Conservation (phyloP, 1,140 invertebrate species). For the Radopholus similis region DNA sequence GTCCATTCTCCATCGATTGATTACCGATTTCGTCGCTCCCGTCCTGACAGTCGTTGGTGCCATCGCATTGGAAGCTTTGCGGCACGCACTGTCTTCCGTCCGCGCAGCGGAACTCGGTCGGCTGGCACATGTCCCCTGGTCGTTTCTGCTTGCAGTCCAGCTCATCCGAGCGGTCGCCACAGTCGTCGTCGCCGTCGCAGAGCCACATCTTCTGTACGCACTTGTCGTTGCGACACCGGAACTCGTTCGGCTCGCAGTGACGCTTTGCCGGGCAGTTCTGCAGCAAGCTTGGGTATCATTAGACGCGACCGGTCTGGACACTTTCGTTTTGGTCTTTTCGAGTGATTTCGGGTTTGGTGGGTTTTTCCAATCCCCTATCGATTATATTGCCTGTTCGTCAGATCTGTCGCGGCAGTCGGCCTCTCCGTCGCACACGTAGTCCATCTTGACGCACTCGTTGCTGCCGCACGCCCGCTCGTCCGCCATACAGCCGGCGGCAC, state of each 20-base stretch:
- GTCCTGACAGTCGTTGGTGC: constrained; percentile 73
- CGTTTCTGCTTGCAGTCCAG: constrained; percentile 45
- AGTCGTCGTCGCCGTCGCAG: constrained; percentile 80
- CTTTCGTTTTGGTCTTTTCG: too few relatives aligned
- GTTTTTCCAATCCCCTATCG: not conserved
- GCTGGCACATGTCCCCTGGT: constrained; percentile 70
- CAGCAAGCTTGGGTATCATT: not conserved
- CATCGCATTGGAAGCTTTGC: constrained; percentile 86
- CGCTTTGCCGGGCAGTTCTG: constrained; percentile 53
- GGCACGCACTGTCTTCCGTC: constrained; percentile 81
- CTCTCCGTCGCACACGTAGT: constrained; percentile 75
- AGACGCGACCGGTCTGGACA: not conserved
- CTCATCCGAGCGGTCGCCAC: constrained; percentile 75
- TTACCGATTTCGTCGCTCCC: constrained; percentile 70
- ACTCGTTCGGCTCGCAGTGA: constrained; percentile 85
- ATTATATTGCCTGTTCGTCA: constrained; percentile 66
- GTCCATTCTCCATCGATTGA: not conserved
- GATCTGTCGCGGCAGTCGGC: constrained; percentile 69
- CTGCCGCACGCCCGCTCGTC: constrained; percentile 84
- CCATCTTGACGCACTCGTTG: constrained; percentile 80
- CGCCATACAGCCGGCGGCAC: constrained; percentile 65
- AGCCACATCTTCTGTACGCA: constrained; percentile 84
- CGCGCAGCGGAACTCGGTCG: constrained; percentile 77
- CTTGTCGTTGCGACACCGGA: constrained; percentile 75
- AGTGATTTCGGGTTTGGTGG: not conserved